Evolutionary conservation across 1,140 invertebrate species (phyloP).

Genomic region (Lethrus apterus): DNA sequence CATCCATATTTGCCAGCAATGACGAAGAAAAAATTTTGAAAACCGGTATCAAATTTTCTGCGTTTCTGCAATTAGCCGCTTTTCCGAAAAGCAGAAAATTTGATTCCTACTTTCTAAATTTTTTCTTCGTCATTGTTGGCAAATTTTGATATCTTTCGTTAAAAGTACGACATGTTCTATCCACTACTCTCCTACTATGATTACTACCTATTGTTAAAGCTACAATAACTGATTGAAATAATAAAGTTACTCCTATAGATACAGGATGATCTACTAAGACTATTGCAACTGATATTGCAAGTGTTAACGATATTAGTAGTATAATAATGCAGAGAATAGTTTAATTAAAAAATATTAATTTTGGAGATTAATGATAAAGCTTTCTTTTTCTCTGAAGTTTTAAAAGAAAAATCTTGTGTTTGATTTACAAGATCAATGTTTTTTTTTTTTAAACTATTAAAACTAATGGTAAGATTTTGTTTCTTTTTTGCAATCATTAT

Average conservation of each 20-base stretch:
- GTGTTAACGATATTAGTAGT: slow-evolving; percentile 34
- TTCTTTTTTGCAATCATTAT: slow-evolving; percentile 40
- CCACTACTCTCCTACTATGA: too few species aligned
- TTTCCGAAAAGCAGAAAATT: too few species aligned
- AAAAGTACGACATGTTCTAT: too few species aligned
- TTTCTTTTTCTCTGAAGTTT: slow-evolving; percentile 47
- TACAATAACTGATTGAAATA: slow-evolving; percentile 43
- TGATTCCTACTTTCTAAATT: too few species aligned
- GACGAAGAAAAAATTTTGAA: too few species aligned
- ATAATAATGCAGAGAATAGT: slow-evolving; percentile 39
- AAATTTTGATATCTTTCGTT: too few species aligned
- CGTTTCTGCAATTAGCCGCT: too few species aligned
- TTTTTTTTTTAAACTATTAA: slow-evolving; percentile 53
- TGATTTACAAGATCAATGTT: slow-evolving; percentile 54
- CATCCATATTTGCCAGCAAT: too few species aligned
- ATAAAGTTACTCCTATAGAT: slow-evolving; percentile 44
- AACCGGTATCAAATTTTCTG: too few species aligned
- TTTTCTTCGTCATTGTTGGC: too few species aligned
- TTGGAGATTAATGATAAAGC: slow-evolving; percentile 48
- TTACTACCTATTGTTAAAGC: too few species aligned
- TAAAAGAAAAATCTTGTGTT: slow-evolving; percentile 46
- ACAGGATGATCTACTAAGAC: slow-evolving; percentile 44
- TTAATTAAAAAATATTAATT: slow-evolving; percentile 38
- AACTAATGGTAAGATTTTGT: slow-evolving; percentile 41
- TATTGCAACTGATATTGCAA: slow-evolving; percentile 39